Evolutionary conservation across 2,113 vertebrate genomes (phyloP), one percentile per base, ranked within the genome.

Genomic region (Ranitomeya variabilis): DNA sequence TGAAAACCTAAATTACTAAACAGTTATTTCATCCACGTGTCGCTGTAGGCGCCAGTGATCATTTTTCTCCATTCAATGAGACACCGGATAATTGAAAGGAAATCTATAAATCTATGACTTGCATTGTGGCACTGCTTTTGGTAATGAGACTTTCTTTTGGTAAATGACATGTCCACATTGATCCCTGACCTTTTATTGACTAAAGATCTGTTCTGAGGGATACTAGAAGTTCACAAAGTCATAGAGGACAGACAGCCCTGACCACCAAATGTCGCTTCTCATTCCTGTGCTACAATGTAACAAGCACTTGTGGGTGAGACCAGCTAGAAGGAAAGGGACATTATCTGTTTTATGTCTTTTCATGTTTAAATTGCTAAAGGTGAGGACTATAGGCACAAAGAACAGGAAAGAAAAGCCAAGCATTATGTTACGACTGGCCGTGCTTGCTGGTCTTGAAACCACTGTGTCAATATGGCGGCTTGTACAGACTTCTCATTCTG

Each of bases 121-220:
- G 81, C 62, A 64, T 83, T 52, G 81, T 62, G 80, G 37, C 21
- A 7, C 45, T 6, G 55, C n/a, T 57, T 1, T 19, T 18, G 21
- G 77, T 82, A 62, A 82, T 64, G 80, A 86, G 21, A 37, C 52
- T 59, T 45, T 64, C 62, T 66, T 59, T 86, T 66, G 57, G 78
- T 6, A 54, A 79, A 86, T 79, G 74, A 59, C 59, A 60, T 19
- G 81, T 79, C 73, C 45, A 45, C 18, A 18, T 59, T 64, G 11
- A 31, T n/a, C 83, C 55, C 26, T 86, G 83, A 89, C 83, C 88
- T 80, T 13, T 9, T n/a, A 80, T 71, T 78, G 82, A 89, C 80
- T 51, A 64, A 62, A 1, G 87, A n/a, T n/a, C 54, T 60, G 57
- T 13, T 51, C 62, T 26, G 37, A 23, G 69, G 54, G 23, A 83